Base-by-base conservation (phyloP, 2,888 invertebrate species). In the Eupithecia exiguata region DNA sequence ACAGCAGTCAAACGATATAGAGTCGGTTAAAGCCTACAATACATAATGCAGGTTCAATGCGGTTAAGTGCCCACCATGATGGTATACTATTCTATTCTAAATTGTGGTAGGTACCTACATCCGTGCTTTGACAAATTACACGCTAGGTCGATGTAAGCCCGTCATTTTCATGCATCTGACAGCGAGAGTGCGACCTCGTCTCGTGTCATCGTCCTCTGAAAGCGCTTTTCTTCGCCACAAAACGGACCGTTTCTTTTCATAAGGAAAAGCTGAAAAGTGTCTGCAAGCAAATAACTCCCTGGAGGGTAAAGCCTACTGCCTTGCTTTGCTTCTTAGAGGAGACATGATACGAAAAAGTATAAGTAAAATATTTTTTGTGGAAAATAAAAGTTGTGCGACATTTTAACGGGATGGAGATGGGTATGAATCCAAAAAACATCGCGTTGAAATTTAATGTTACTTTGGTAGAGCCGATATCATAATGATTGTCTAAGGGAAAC, bases 161-260 rank as follows among this genome's bases (percentile, higher is more conserved):
- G 91, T 87, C 92, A 90, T 90, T 91, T 89, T 89, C 90, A 88
- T 90, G 89, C 91, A 89, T 89, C 90, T 89, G 91, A 89, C 91
- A 89, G 89, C 87, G 89, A 88, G 92, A 92, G 91, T 91, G 90
- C 90, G 94, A 93, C 94, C 93, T 90, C 94, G 91, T 89, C 92
- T 90, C 93, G 91, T 94, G 94, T 94, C 94, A 94, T 94, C 94
- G 94, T 93, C 93, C 94, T 91, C 89, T 94, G 94, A 94, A 94
- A 94, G 94, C 90, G 91, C 92, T 90, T 94, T 94, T 93, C 93
- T 93, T 92, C 88, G 87, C 92, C 92, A 91, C 93, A 93, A 94
- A 94, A 93, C 92, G 92, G 92, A 90, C 92, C 90, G 92, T 93
- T 94, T 93, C 94, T 94, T 94, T 94, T 94, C 94, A 94, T 92